Percentiles rank a stretch among this genome's conserved stretches.
Evolutionary conservation across 2,797 vertebrate species (phyloP).

Genomic region (Pangasius mekongensis): DNA sequence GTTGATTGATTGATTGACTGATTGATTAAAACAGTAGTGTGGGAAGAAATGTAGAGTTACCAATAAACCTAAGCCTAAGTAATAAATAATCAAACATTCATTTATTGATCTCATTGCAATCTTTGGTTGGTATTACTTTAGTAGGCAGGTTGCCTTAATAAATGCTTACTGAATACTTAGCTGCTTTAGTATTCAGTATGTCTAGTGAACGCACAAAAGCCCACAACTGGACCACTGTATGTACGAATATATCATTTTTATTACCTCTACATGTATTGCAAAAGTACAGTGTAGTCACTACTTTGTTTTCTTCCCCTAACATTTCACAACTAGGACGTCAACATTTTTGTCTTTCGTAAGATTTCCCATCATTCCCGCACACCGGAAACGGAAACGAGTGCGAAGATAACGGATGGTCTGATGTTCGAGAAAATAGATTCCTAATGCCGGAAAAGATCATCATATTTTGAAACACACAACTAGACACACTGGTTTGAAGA

Average conservation of each 20-base stretch:
- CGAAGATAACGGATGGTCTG: slow-evolving; percentile 36
- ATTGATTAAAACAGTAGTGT: background rate
- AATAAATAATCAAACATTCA: background rate
- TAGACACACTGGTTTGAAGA: background rate
- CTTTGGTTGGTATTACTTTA: background rate
- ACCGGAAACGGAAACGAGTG: slow-evolving; percentile 45
- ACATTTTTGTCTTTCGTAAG: slow-evolving; percentile 5
- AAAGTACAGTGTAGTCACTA: background rate
- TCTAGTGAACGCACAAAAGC: background rate
- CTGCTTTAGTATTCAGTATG: background rate
- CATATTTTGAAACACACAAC: background rate
- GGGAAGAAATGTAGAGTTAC: background rate
- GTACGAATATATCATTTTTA: background rate
- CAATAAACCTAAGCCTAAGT: background rate
- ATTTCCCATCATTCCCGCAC: slow-evolving; percentile 27
- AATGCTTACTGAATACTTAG: background rate
- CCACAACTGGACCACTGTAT: background rate
- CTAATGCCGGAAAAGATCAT: slow-evolving; percentile 24
- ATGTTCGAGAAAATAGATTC: slow-evolving; percentile 40
- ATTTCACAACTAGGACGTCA: background rate
- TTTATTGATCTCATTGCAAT: background rate
- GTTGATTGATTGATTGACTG: background rate
- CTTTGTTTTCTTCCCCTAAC: background rate
- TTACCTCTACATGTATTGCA: background rate
- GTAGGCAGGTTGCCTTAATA: background rate